A percentile compares a stretch with the other conserved stretches of the same genome.
Evolutionary conservation across 1,140 invertebrate species (phyloP).

Genomic region (Micrasema longulum): DNA sequence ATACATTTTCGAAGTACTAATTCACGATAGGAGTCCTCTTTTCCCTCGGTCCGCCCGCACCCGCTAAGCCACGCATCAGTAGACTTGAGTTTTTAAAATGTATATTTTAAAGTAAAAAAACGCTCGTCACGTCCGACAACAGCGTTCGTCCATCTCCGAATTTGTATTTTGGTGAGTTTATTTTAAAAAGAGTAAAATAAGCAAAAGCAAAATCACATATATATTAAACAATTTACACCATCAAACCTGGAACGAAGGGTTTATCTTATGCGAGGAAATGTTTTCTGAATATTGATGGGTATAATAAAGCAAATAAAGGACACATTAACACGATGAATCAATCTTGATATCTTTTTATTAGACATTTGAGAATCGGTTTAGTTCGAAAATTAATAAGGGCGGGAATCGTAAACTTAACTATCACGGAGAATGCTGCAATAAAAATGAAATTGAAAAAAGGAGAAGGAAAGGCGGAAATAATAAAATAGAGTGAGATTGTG

Average conservation of each 20-base stretch:
- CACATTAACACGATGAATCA: neutral
- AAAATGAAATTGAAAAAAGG: constrained; percentile 13
- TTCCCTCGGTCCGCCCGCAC: too few species aligned
- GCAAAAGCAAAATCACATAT: too few species aligned
- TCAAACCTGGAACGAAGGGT: too few species aligned
- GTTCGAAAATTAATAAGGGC: constrained; percentile 13
- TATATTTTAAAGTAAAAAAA: constrained; percentile 18
- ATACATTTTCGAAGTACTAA: constrained; percentile 3
- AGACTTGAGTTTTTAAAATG: neutral
- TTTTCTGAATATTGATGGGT: too few species aligned
- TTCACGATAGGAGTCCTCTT: neutral
- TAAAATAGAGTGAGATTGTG: neutral
- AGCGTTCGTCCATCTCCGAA: constrained; percentile 28
- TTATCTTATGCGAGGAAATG: too few species aligned
- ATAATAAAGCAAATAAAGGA: too few species aligned
- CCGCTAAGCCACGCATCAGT: too few species aligned
- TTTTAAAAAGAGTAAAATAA: too few species aligned
- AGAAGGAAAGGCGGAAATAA: neutral
- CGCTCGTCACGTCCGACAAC: constrained; percentile 28
- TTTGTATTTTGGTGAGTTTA: constrained; percentile 7
- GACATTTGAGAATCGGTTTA: constrained; percentile 11
- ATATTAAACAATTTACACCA: too few species aligned
- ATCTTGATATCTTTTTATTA: constrained; percentile 21
- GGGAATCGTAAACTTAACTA: constrained; percentile 16
- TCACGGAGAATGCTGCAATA: constrained; percentile 7